Base-by-base conservation (phyloP, 2,113 vertebrate species). In the Hydropotes inermis region DNA sequence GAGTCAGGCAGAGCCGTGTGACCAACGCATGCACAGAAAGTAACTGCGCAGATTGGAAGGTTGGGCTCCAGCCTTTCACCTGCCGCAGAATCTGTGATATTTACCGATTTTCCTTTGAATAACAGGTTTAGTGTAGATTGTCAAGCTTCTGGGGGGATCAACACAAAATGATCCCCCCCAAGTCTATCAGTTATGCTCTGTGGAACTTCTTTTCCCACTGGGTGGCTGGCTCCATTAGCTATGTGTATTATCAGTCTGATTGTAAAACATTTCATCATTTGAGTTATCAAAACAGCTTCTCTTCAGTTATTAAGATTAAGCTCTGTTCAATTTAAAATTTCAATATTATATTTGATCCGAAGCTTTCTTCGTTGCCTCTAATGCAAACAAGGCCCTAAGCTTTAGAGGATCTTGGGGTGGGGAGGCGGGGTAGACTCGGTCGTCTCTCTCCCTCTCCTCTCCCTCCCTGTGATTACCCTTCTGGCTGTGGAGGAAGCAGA, bases 111-210 rank as follows among this genome's bases (percentile, higher is more conserved):
- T 92, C 81, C 64, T 95, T 89, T 82, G 90, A 97, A 88, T 90
- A 97, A 95, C 87, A 98, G 85, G 58, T 89, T 97, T 98, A 95
- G 70, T 85, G 81, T 92, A 96, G 95, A 95, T 67, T 91, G 81
- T 85, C 87, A 82, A 1, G 36, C 90, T 96, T 97, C 94, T 60
- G 27, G 54, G 43, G 64, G 78, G 87, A 97, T 94, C 94, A 97
- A 97, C 64, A 83, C 21, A 95, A 96, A 88, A 70, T 50, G 16
- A 79, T 21, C 30, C n/a, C 16, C 6, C 5, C 10, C 58, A 79
- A 95, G 93, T 94, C 96, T 81, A 88, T 90, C 36, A 25, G 0
- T 92, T 64, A 67, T 64, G 47, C 81, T 74, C 7, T 25, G 25
- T 60, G 23, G 87, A 85, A 43, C 23, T 16, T n/a, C 8, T 21